Conservation (phyloP, 2,113 vertebrate species). For the Urocitellus parryii region DNA sequence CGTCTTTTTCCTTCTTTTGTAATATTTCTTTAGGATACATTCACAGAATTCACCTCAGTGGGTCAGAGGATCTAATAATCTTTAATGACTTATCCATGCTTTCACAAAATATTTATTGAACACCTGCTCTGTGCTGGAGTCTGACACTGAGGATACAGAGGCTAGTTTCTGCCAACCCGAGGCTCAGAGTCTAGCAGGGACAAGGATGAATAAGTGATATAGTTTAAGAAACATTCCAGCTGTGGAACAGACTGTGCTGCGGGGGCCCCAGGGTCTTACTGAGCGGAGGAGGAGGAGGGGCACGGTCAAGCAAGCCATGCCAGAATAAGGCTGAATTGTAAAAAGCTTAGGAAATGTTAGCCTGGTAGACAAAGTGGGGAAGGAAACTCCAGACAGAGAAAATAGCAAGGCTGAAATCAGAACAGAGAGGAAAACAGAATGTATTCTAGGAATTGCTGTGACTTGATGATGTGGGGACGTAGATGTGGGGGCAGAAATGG, state of each 20-base stretch:
- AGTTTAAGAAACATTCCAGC: not conserved
- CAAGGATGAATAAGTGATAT: not conserved
- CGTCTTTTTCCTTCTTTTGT: not conserved
- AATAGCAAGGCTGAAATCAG: not conserved
- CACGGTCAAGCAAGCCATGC: not conserved
- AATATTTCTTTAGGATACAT: slow-evolving; percentile 48
- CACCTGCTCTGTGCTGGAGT: not conserved
- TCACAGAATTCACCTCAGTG: not conserved
- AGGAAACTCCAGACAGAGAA: not conserved
- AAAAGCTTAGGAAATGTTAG: not conserved
- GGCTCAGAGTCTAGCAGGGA: not conserved
- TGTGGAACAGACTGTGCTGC: not conserved
- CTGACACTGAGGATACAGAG: not conserved
- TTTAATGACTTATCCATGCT: not conserved
- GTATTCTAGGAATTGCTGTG: not conserved
- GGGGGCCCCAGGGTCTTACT: fast-evolving
- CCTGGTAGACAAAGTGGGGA: not conserved
- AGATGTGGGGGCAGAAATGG: not conserved
- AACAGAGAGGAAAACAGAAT: not conserved
- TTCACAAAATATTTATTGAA: not conserved
- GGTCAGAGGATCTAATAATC: not conserved
- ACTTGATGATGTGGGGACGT: not conserved
- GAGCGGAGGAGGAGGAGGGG: not conserved
- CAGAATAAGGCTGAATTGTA: not conserved
- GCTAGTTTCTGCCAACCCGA: not conserved